A percentile compares a stretch with the other conserved stretches of the same genome.
phyloP scores from a whole-genome alignment of 2,888 invertebrate genomes.

The Napeogenes sylphis region DNA sequence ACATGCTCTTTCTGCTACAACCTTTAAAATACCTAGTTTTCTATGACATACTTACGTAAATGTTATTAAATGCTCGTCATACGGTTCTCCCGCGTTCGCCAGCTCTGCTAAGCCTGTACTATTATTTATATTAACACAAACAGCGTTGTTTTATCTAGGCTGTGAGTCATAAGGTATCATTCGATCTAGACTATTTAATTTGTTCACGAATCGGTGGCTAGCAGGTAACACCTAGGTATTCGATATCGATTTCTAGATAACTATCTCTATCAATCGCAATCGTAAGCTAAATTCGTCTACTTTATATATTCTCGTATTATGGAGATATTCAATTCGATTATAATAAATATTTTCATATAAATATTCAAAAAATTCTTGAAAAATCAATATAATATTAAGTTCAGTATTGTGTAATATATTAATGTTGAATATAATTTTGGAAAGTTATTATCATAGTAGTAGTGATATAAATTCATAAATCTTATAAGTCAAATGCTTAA shows the following conservation, averaged over 20 bases:
- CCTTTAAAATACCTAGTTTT: constrained; percentile 29
- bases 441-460: constrained; percentile 16
- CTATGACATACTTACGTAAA: constrained; percentile 30
- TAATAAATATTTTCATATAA: background rate
- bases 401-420: too few species aligned
- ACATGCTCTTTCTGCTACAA: constrained; percentile 34
- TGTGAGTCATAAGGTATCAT: constrained; percentile 15
- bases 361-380: background rate
- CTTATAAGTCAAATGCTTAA: too few species aligned
- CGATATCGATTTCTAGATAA: constrained; percentile 52
- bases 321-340: too few species aligned
- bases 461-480: background rate
- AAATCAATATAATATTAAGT: background rate
- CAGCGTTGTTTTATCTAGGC: constrained; percentile 15
- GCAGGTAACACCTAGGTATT: constrained; percentile 14
- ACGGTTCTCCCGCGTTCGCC: background rate
- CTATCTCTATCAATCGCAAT: constrained; percentile 35
- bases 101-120: constrained; percentile 7
- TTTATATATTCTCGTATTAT: constrained; percentile 2
- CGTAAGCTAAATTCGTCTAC: constrained; percentile 8
- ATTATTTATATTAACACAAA: constrained; percentile 16
- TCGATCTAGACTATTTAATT: constrained; percentile 21
- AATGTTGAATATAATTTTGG: constrained; percentile 9
- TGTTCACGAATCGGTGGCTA: constrained; percentile 15
- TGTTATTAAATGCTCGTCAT: constrained; percentile 17